phyloP scores from a whole-genome alignment of 2,113 vertebrate genomes.

The Thalassarche chlororhynchos region DNA sequence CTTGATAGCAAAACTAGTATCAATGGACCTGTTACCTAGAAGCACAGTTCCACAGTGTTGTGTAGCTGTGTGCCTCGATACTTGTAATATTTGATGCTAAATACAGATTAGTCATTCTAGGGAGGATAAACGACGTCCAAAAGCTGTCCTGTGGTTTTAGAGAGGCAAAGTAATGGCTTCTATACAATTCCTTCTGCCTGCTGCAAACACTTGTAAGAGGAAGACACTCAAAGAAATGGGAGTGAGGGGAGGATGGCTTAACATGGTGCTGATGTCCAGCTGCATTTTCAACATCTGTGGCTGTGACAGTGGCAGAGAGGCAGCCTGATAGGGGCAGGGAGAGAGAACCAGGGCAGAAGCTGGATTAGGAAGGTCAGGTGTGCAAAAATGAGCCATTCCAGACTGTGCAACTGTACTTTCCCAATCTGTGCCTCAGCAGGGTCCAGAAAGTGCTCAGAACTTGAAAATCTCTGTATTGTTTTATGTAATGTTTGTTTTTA shows the following conservation, averaged over 20 bases:
- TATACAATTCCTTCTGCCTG: background rate
- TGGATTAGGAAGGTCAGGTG: background rate
- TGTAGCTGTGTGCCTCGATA: background rate
- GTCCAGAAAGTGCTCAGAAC: background rate
- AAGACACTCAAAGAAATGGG: background rate
- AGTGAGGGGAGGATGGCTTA: background rate
- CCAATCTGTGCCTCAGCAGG: background rate
- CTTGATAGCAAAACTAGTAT: background rate
- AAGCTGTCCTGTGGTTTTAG: background rate
- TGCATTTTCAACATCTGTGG: background rate
- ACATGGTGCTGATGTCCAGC: background rate
- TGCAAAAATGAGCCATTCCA: background rate
- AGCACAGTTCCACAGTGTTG: background rate
- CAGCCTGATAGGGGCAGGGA: background rate
- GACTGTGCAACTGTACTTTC: background rate
- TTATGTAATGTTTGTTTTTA: background rate
- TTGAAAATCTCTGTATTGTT: background rate
- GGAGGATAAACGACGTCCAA: accelerated
- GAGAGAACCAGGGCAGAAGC: background rate
- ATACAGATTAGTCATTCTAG: background rate
- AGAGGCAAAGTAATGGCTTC: background rate
- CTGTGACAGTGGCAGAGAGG: background rate
- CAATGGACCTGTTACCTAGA: background rate
- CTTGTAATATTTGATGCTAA: background rate
- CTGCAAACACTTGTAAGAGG: background rate